Evolutionary conservation across 2,797 vertebrate genomes (phyloP), one percentile per base, ranked within the genome.

Genomic region (Danio aesculapii): DNA sequence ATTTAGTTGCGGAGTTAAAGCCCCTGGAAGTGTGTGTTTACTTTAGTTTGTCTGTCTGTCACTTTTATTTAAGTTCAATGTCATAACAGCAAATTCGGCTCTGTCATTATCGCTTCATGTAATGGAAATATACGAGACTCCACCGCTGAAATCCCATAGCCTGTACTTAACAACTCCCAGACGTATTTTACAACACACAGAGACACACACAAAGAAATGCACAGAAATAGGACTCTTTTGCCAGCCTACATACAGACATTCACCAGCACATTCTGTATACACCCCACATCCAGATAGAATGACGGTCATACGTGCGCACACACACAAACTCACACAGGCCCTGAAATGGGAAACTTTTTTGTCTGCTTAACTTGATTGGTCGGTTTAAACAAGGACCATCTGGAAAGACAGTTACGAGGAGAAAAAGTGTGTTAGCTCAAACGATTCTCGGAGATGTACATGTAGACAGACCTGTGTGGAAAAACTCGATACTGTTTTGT

Each of bases 321-420:
- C 30, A 30, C n/a, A n/a, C 39, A 77, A 57, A 77, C 16, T 66
- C 44, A 77, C 30, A 72, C 52, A 53, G 7, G 17, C 52, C 44
- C 53, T 81, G 81, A 83, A 83, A 83, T 46, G 76, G 55, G 73
- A 83, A 64, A 63, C 59, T 64, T 74, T 50, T 52, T 44, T 77
- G 67, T 17, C 62, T 70, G 39, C 39, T 47, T 5, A 59, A 70
- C 80, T 59, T 77, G 85, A 84, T 86, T 86, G 82, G 85, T 74
- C 14, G 19, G 30, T 84, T 86, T 80, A 82, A 86, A 86, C 62
- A 59, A 82, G 68, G 67, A 86, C 73, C 72, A 82, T 62, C 83
- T 84, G 79, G 72, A 76, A 74, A 75, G 47, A 70, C 8, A 77
- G 68, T 72, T 81, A 10, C 3, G 14, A 4, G 13, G 14, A 75